phyloP scores from a whole-genome alignment of 2,113 vertebrate genomes.

The Thryonomys swinderianus region DNA sequence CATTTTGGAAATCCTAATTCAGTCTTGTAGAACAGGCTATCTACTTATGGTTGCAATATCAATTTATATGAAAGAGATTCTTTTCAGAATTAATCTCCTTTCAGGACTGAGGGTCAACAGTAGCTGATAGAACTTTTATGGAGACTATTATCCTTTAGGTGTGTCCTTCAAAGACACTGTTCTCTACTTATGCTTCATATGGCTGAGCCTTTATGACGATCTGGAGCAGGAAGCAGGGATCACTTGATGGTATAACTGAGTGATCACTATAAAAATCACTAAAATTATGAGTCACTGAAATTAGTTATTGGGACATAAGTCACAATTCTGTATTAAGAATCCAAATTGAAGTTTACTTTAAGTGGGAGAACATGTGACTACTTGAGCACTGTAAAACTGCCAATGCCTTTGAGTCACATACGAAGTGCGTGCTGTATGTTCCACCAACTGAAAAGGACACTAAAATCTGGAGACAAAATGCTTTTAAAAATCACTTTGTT shows the following conservation, averaged over 20 bases:
- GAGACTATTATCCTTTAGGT: neutral
- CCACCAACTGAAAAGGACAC: neutral
- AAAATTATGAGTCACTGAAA: neutral
- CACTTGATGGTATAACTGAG: neutral
- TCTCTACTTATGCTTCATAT: neutral
- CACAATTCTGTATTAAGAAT: neutral
- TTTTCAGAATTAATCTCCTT: neutral
- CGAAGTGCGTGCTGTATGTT: neutral
- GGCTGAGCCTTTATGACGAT: neutral
- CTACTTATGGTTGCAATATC: neutral
- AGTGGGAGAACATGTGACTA: neutral
- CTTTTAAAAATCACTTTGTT: conserved; percentile 18
- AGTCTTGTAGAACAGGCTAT: neutral
- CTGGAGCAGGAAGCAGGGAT: neutral
- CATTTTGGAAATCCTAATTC: conserved; percentile 16
- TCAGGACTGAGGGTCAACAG: neutral
- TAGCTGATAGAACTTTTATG: neutral
- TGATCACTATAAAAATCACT: neutral
- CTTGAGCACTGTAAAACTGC: neutral
- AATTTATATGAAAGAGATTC: neutral
- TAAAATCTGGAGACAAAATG: neutral
- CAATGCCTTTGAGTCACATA: neutral
- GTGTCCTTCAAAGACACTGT: neutral
- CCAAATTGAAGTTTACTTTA: neutral
- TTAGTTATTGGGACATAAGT: neutral